Base-by-base conservation (phyloP, 2,888 invertebrate species). In the Sisyra terminalis region DNA sequence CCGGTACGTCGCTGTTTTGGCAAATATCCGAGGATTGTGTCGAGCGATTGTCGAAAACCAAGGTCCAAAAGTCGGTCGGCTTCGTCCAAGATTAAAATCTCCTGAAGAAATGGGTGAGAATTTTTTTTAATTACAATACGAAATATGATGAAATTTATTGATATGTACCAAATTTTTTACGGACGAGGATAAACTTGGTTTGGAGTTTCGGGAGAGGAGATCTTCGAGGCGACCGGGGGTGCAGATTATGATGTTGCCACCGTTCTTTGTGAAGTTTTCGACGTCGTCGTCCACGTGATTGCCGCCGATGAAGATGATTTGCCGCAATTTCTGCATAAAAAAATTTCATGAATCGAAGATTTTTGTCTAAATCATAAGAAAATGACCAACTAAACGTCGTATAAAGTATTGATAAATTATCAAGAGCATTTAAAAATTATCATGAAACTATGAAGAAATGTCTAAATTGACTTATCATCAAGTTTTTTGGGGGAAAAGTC, bases 221-320 rank as follows among this genome's bases (percentile, higher is more conserved):
- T 96, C 93, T 56, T 86, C 85, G 7, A 98, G 61, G 45, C 97
- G 66, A 0, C 98, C 98, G 0, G 98, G 98, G 1, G 98, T 98
- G 43, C 89, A 90, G 38, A 97, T 78, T 4, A 94, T 68, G 35
- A 99, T 84, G 54, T 94, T 84, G 0, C 77, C 83, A 0, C 88
- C 87, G 24, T 67, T 62, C 38, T 70, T 65, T 48, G 70, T 68
- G 43, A 92, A 69, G 13, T 67, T 68, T 29, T 69, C 68, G 0
- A 85, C 66, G 58, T 93, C 90, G 6, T 75, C 71, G n/a, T 78
- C 76, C 1, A 86, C 75, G 42, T 75, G 76, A 44, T 76, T 77
- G 0, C 96, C 94, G 1, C 96, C 96, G 16, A 94, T 78, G 3
- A 86, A 60, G 14, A 84, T 56, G 11, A 77, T 66, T 49, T 77